phyloP scores from a whole-genome alignment of 2,888 invertebrate species.

The Lepidocyrtinus sp. region DNA sequence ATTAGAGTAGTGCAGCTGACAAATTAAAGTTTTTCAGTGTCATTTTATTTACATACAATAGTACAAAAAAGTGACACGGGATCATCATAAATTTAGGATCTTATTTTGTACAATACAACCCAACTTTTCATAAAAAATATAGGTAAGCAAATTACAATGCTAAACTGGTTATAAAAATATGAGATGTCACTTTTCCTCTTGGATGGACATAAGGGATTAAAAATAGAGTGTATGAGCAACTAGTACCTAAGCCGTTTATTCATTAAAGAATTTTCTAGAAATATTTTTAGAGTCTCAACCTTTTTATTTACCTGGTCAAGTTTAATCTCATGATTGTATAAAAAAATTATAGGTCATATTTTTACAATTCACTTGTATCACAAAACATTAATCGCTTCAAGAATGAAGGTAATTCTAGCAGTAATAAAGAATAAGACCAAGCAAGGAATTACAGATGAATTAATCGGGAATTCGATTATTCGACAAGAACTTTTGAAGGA shows the following conservation, averaged over 20 bases:
- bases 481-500: too few species aligned
- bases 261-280: too few species aligned
- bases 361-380: too few species aligned
- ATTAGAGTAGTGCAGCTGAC: constrained; percentile 21
- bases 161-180: constrained; percentile 1
- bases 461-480: too few species aligned
- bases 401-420: too few species aligned
- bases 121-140: not conserved
- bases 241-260: too few species aligned
- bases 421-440: too few species aligned
- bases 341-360: too few species aligned
- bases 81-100: constrained; percentile 58
- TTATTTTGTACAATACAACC: not conserved
- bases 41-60: constrained; percentile 46
- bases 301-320: not conserved
- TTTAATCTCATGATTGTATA: too few species aligned
- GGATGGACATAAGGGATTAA: constrained; percentile 36
- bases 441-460: too few species aligned
- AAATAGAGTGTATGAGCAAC: constrained; percentile 24
- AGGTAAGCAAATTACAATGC: not conserved
- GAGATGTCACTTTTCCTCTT: constrained; percentile 26
- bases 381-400: too few species aligned
- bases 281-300: not conserved
- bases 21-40: constrained; percentile 29
- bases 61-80: constrained; percentile 47